A percentile compares a stretch with the other conserved stretches of the same genome.
phyloP scores from a whole-genome alignment of 2,797 vertebrate species.

The Microctenopoma steveboyesi region DNA sequence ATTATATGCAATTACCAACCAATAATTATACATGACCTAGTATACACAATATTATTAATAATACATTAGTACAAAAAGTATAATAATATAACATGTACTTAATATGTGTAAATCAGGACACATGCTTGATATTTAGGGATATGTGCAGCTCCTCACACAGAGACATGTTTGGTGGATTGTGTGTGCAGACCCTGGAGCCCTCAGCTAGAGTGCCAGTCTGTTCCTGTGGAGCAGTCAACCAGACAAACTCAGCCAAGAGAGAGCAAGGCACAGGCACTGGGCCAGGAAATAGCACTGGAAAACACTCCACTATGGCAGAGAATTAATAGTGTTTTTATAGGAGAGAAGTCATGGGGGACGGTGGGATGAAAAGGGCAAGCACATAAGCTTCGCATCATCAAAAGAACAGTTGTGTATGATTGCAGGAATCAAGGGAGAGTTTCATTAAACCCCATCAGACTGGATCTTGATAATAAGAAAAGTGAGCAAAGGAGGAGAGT shows the following conservation, averaged over 20 bases:
- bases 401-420: conserved; percentile 39
- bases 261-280: conserved; percentile 74
- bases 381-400: conserved; percentile 39
- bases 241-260: conserved; percentile 81
- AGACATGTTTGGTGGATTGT: conserved; percentile 80
- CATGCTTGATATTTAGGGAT: conserved; percentile 49
- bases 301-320: conserved; percentile 72
- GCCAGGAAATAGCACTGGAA: conserved; percentile 80
- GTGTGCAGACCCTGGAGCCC: conserved; percentile 78
- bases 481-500: conserved; percentile 63
- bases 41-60: background rate
- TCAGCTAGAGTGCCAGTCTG: conserved; percentile 85
- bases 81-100: conserved; percentile 16
- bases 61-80: background rate
- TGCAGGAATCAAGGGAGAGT: conserved; percentile 46
- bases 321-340: conserved; percentile 75
- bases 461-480: conserved; percentile 49
- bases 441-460: conserved; percentile 40
- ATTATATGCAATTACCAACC: background rate
- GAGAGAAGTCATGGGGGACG: conserved; percentile 43
- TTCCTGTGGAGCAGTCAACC: conserved; percentile 84
- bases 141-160: conserved; percentile 66
- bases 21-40: background rate
- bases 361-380: conserved; percentile 25
- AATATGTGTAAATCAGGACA: conserved; percentile 18